Conservation (phyloP, 2,113 vertebrate species). For the Notothenia rossii region DNA sequence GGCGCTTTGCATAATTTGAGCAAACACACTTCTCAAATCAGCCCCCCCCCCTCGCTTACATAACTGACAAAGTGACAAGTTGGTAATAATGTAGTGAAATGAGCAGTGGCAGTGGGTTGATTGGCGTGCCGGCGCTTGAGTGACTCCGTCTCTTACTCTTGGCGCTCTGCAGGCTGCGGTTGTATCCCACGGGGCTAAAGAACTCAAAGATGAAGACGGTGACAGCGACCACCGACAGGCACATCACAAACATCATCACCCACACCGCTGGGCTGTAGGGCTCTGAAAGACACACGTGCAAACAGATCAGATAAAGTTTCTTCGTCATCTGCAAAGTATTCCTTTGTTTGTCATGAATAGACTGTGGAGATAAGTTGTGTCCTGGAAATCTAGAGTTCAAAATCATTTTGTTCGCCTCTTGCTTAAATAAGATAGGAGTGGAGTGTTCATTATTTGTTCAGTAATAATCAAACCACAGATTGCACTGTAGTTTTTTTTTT, state of each 20-base stretch:
- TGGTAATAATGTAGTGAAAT: conserved; percentile 51
- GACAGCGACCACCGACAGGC: conserved; percentile 94
- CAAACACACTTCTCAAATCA: conserved; percentile 51
- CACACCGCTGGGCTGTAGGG: conserved; percentile 95
- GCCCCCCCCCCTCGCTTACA: conserved; percentile 48
- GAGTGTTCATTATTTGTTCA: neutral
- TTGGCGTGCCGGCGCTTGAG: conserved; percentile 45
- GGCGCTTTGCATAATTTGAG: conserved; percentile 50
- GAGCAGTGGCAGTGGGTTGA: conserved; percentile 55
- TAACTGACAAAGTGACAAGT: conserved; percentile 57
- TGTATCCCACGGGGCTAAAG: conserved; percentile 93
- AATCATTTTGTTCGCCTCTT: neutral
- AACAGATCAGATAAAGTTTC: conserved; percentile 22
- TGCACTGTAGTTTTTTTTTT: too few species aligned
- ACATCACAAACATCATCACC: conserved; percentile 99
- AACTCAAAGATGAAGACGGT: conserved; percentile 95
- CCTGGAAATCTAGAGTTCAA: neutral
- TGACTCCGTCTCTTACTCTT: conserved; percentile 86
- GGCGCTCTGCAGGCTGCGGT: conserved; percentile 89
- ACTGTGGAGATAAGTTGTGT: neutral
- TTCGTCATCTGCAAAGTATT: neutral
- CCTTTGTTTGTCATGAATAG: neutral
- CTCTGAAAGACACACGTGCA: conserved; percentile 77
- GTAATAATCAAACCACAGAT: neutral
- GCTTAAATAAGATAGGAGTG: neutral